Evolutionary conservation across 2,797 vertebrate genomes (phyloP).

Genomic region (Aphelocoma californica): DNA sequence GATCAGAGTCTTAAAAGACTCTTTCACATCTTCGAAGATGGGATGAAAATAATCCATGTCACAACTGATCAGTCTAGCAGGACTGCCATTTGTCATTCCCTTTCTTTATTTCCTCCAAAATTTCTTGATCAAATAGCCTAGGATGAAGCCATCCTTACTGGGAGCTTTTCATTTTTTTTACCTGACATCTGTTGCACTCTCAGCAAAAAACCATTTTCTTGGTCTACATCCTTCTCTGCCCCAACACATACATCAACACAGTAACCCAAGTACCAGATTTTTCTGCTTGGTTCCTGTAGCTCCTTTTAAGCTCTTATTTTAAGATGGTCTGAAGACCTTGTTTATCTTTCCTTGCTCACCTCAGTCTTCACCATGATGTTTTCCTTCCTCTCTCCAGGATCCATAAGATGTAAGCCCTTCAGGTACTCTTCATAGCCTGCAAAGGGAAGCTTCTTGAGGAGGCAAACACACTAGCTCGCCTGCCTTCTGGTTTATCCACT

Average conservation of each 20-base stretch:
- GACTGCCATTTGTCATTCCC: not conserved
- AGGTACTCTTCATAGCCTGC: not conserved
- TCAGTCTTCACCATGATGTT: not conserved
- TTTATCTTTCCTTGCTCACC: not conserved
- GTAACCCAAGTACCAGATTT: not conserved
- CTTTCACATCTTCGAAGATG: not conserved
- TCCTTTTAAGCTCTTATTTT: not conserved
- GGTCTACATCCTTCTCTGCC: not conserved
- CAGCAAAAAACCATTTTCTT: not conserved
- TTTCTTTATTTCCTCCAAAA: not conserved
- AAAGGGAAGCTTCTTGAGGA: not conserved
- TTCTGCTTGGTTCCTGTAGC: not conserved
- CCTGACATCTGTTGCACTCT: not conserved
- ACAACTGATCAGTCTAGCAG: not conserved
- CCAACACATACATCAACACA: not conserved
- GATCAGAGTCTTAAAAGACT: not conserved
- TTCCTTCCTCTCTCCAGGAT: not conserved
- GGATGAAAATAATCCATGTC: not conserved
- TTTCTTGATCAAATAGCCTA: not conserved
- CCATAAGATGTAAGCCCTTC: not conserved
- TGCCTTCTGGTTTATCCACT: not conserved
- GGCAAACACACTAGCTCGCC: not conserved
- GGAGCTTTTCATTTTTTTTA: not conserved
- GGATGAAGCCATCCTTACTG: not conserved
- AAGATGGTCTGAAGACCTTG: not conserved